These are phyloP conservation scores for Silurus aristotelis DNA, from an alignment of 2,797 vertebrate genomes.

Conservation along the genomic window DNA sequence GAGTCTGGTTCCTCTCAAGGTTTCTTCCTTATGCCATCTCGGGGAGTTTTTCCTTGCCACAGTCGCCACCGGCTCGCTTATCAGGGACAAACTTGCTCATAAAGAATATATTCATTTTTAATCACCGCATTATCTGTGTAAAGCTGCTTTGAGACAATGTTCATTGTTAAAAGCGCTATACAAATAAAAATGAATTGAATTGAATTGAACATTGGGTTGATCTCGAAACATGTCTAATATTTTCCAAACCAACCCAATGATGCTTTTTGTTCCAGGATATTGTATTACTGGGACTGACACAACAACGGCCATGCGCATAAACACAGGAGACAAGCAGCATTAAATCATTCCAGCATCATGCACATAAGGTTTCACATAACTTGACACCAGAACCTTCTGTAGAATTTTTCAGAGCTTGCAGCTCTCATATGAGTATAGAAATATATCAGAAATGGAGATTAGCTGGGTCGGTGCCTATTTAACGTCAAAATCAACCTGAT, in stretches of 20 bases:
- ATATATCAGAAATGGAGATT: not conserved
- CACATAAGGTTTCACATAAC: slow-evolving; percentile 7
- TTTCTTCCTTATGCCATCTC: too few relatives aligned
- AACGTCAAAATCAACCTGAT: not conserved
- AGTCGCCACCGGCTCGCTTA: too few relatives aligned
- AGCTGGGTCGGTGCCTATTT: not conserved
- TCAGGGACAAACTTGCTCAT: too few relatives aligned
- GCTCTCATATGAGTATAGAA: not conserved
- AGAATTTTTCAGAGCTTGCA: not conserved
- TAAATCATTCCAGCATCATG: not conserved
- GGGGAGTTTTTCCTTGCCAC: too few relatives aligned
- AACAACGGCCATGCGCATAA: not conserved
- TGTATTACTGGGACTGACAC: not conserved
- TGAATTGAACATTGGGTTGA: too few relatives aligned
- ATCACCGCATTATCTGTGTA: too few relatives aligned
- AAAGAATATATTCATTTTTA: too few relatives aligned
- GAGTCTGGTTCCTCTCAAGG: too few relatives aligned
- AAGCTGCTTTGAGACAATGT: too few relatives aligned
- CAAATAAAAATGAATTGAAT: too few relatives aligned
- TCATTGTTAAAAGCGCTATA: too few relatives aligned
- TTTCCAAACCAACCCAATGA: not conserved
- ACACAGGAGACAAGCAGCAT: not conserved
- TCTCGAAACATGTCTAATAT: not conserved
- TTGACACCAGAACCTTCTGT: not conserved
- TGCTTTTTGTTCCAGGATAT: not conserved